A percentile compares a stretch with the other conserved stretches of the same genome.
These are phyloP conservation scores for Anastrepha obliqua DNA, from an alignment of 1,140 invertebrate species.

Conservation along the genomic window DNA sequence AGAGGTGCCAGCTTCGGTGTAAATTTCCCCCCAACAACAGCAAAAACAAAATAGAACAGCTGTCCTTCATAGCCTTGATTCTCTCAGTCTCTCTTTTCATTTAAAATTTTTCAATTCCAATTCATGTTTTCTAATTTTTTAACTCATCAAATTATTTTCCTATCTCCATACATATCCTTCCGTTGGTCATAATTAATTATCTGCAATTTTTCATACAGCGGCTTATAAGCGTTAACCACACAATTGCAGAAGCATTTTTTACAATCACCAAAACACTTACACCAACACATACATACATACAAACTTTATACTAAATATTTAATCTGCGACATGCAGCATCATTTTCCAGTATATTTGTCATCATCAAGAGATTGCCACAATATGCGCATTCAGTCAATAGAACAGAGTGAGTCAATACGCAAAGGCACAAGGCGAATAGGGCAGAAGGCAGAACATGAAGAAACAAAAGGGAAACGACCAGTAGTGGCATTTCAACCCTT, in stretches of 20 bases:
- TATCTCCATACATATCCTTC: no score
- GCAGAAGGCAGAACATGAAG: background rate
- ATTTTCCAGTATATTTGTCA: conserved; percentile 7
- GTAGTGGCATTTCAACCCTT: background rate
- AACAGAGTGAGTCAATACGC: background rate
- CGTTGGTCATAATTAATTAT: background rate
- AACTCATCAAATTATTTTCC: no score
- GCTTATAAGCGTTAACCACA: background rate
- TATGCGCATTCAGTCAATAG: conserved; percentile 20
- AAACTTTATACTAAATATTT: background rate
- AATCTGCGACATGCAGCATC: background rate
- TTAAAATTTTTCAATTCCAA: no score
- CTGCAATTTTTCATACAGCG: background rate
- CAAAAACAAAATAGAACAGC: no score
- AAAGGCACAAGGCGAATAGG: background rate
- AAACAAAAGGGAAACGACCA: background rate
- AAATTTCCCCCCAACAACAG: no score
- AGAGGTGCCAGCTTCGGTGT: no score
- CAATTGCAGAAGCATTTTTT: background rate
- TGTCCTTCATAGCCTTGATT: no score
- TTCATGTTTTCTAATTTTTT: no score
- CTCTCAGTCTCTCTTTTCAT: no score
- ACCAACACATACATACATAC: background rate
- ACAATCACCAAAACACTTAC: background rate
- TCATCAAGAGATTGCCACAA: background rate